These are phyloP conservation scores for Cliona cf. orientalis DNA, from an alignment of 37 sponge, comb jelly and placozoan species.

Conservation along the genomic window DNA sequence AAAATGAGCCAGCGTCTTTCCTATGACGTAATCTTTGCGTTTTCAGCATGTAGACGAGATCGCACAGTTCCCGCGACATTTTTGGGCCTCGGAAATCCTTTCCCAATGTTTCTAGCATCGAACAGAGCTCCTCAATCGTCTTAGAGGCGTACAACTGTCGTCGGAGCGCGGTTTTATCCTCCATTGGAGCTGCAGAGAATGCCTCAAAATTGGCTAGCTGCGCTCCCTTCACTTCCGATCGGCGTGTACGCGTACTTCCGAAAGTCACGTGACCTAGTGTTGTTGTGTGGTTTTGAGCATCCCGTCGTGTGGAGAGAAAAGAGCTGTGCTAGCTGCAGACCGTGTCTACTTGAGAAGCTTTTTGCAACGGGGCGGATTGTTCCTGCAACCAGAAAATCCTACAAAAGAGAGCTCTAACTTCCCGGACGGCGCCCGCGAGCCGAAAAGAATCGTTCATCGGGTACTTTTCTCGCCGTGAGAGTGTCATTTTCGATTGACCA, in stretches of 20 bases:
- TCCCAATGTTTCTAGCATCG: neutral
- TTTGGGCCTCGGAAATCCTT: neutral
- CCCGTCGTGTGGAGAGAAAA: neutral
- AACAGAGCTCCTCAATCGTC: constrained; percentile 14
- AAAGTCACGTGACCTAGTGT: neutral
- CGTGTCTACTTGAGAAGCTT: neutral
- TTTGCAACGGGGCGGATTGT: neutral
- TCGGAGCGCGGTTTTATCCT: no score
- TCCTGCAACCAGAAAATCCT: neutral
- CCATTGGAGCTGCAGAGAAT: no score
- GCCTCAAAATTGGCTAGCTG: no score
- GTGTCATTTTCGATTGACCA: no score
- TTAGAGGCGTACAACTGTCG: neutral
- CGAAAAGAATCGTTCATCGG: no score
- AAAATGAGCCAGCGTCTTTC: constrained; percentile 34
- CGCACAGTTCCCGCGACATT: constrained; percentile 12
- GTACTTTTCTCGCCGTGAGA: no score
- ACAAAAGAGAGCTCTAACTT: neutral
- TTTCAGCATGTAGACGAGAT: constrained; percentile 39
- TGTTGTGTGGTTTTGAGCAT: neutral
- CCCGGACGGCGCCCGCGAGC: neutral
- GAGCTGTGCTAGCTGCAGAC: neutral
- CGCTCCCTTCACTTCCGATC: no score
- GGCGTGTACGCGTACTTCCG: no score
- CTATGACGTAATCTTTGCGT: constrained; percentile 49